Base-by-base conservation (phyloP, 1,140 invertebrate genomes). In the Andrena cerasifolii region DNA sequence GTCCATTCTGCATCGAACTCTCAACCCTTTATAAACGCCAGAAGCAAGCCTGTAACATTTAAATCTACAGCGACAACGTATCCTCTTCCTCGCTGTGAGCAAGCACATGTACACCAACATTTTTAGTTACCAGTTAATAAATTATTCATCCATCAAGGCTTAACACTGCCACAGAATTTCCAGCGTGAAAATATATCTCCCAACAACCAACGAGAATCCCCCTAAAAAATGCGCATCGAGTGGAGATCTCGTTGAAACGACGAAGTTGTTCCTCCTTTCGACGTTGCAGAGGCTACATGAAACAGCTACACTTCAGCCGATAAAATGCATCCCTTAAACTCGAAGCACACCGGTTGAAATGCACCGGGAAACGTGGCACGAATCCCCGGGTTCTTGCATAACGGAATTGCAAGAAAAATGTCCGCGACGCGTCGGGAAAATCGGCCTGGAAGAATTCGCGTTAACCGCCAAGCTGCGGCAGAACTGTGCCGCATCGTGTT, bases 401-500 rank as follows among this genome's bases (percentile, higher is more conserved):
- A 77, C 56, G 24, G 43, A 62, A 71, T 54, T 21, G 67, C 67
- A 16, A 71, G 75, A 71, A 71, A 71, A 71, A 77, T 77, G 53
- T 21, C 16, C 56, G n/a, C 54, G 47, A 71, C 66, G 75, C 26
- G 47, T 61, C n/a, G 3, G 24, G 33, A 6, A 53, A 26, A 26
- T 65, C 26, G 26, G 36, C 3, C 18, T 16, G 3, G n/a, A 54
- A 59, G 36, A 61, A 71, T 77, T 61, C 47, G 24, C 26, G 56
- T 58, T 67, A 67, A 66, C 58, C 26, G 40, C 56, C 33, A 80
- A 33, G 16, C 36, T 63, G 73, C 47, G 56, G 51, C 47, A 81
- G n/a, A 78, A 83, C 61, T 71, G 28, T 71, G 40, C 18, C 40
- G 73, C 49, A 26, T 65, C 47, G 28, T 47, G n/a, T 72, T 71